phyloP scores from a whole-genome alignment of 2,797 vertebrate species.

The Picus viridis region DNA sequence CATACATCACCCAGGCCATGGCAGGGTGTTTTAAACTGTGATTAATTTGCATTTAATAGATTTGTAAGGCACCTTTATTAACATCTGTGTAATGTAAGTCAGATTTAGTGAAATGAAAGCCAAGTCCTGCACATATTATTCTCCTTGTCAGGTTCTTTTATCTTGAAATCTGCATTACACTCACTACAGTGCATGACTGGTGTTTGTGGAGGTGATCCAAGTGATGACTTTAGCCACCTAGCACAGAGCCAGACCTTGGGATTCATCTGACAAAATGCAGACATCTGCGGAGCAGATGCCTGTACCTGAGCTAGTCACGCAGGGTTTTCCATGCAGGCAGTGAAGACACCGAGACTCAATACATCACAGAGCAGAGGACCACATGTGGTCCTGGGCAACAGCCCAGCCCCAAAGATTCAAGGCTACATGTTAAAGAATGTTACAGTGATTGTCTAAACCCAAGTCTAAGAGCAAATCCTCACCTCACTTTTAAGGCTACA shows the following conservation, averaged over 20 bases:
- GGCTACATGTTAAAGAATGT: background rate
- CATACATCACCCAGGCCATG: background rate
- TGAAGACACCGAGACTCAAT: background rate
- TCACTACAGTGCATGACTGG: background rate
- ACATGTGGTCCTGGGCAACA: background rate
- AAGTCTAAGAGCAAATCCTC: background rate
- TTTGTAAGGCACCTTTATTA: conserved; percentile 23
- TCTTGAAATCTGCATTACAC: conserved; percentile 16
- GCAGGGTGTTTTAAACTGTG: conserved; percentile 14
- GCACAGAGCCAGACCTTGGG: background rate
- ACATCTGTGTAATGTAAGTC: conserved; percentile 2
- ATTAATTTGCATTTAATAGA: conserved; percentile 37
- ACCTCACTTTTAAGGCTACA: background rate
- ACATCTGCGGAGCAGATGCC: conserved; percentile 8
- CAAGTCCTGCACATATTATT: conserved; percentile 3
- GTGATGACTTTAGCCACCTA: background rate
- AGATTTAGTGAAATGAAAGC: background rate
- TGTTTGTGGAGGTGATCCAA: conserved; percentile 4
- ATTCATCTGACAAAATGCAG: conserved; percentile 10
- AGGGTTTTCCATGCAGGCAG: background rate
- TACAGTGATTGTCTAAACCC: background rate
- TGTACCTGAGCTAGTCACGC: background rate
- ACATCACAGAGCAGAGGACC: background rate
- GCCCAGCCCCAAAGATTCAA: background rate
- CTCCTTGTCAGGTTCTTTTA: background rate